These are phyloP conservation scores for Seriola quinqueradiata DNA, from an alignment of 2,113 vertebrate genomes.

Conservation along the genomic window DNA sequence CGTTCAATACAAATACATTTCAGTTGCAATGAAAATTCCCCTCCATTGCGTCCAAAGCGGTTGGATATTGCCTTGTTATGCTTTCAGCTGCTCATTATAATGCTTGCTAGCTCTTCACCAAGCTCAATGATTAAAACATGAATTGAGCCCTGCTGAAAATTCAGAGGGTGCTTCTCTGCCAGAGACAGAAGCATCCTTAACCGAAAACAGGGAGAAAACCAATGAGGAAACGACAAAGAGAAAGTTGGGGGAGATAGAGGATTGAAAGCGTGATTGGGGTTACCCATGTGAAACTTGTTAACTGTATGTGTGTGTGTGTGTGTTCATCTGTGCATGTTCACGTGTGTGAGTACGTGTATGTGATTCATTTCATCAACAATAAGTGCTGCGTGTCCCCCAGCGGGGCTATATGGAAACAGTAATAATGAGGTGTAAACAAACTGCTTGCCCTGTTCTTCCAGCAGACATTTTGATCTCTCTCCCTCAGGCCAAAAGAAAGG, in stretches of 20 bases:
- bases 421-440: slow-evolving; percentile 73
- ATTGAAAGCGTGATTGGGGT: slow-evolving; percentile 7
- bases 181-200: slow-evolving; percentile 33
- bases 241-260: neutral
- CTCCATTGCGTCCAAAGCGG: slow-evolving; percentile 55
- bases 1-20: slow-evolving; percentile 70
- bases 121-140: slow-evolving; percentile 79
- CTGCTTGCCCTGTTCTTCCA: slow-evolving; percentile 54
- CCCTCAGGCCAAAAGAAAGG: slow-evolving; percentile 41
- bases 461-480: slow-evolving; percentile 62
- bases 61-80: slow-evolving; percentile 69
- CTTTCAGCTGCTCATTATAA: slow-evolving; percentile 77
- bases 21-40: slow-evolving; percentile 55
- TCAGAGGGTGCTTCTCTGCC: slow-evolving; percentile 48
- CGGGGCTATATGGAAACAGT: slow-evolving; percentile 33
- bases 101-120: slow-evolving; percentile 50
- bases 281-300: neutral
- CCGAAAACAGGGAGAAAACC: slow-evolving; percentile 25
- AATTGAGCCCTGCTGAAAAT: slow-evolving; percentile 65
- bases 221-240: neutral
- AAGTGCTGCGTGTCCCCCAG: slow-evolving; percentile 40
- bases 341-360: slow-evolving; percentile 4
- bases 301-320: slow-evolving; percentile 17
- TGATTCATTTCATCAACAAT: slow-evolving; percentile 58
- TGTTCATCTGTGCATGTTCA: neutral